These are phyloP conservation scores for Sinonovacula constricta DNA, from an alignment of 1,140 invertebrate genomes.

Conservation along the genomic window DNA sequence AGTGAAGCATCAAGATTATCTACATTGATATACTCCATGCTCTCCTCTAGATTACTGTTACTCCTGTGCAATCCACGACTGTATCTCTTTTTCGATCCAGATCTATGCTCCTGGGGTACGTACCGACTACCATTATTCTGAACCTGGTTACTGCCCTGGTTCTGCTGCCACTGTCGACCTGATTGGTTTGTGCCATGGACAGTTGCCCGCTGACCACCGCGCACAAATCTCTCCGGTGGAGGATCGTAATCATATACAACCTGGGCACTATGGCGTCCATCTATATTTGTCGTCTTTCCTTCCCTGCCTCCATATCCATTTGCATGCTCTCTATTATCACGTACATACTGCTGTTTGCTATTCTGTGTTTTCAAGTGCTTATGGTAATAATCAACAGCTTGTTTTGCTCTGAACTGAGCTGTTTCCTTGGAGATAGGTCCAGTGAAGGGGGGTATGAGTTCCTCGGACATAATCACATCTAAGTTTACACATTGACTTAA, in stretches of 20 bases:
- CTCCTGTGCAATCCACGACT: slow-evolving; percentile 81
- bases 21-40: slow-evolving; percentile 50
- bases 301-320: slow-evolving; percentile 36
- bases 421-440: slow-evolving; percentile 61
- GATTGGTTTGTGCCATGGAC: slow-evolving; percentile 55
- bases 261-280: slow-evolving; percentile 44
- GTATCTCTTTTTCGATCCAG: slow-evolving; percentile 53
- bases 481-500: not conserved
- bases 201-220: slow-evolving; percentile 61
- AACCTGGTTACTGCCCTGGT: slow-evolving; percentile 24
- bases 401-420: slow-evolving; percentile 66
- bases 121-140: slow-evolving; percentile 26
- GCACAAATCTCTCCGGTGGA: slow-evolving; percentile 31
- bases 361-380: slow-evolving; percentile 56
- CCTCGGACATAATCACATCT: slow-evolving; percentile 48
- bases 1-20: slow-evolving; percentile 59
- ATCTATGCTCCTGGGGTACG: slow-evolving; percentile 24
- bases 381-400: slow-evolving; percentile 73
- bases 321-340: slow-evolving; percentile 25
- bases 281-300: slow-evolving; percentile 28
- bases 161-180: slow-evolving; percentile 17
- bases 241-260: slow-evolving; percentile 1
- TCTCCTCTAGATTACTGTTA: slow-evolving; percentile 84
- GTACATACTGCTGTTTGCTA: slow-evolving; percentile 25
- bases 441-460: slow-evolving; percentile 49